A percentile compares a stretch with the other conserved stretches of the same genome.
Conservation (phyloP, 2,888 invertebrate genomes). For the Geotrupes spiniger region DNA sequence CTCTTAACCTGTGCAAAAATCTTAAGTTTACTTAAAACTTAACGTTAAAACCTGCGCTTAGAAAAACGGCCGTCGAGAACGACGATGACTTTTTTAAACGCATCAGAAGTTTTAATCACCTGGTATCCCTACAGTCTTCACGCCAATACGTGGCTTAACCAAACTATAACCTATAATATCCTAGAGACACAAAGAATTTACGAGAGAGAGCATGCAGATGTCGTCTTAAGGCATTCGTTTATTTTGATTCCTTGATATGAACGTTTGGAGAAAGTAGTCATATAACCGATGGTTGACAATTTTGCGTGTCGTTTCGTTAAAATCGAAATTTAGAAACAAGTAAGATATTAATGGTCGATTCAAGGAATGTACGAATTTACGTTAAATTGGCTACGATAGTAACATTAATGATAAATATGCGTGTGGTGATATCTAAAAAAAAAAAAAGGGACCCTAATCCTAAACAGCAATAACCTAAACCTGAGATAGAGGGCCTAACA, state of each 20-base stretch:
- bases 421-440: not conserved
- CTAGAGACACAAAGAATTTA: conserved; percentile 20
- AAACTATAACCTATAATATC: conserved; percentile 19
- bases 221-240: conserved; percentile 38
- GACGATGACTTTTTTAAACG: conserved; percentile 11
- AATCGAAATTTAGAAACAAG: not conserved
- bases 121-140: conserved; percentile 50
- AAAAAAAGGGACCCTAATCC: conserved; percentile 3
- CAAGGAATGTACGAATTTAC: conserved; percentile 3
- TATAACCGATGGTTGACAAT: too few relatives aligned
- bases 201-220: conserved; percentile 41
- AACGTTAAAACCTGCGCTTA: conserved; percentile 19
- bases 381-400: not conserved
- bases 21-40: conserved; percentile 32
- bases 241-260: conserved; percentile 21
- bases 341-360: not conserved
- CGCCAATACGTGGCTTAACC: conserved; percentile 22
- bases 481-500: conserved; percentile 50
- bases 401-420: not conserved
- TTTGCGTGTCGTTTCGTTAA: not conserved
- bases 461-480: conserved; percentile 35
- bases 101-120: conserved; percentile 40
- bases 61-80: conserved; percentile 7
- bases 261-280: not conserved
- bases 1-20: conserved; percentile 40